Evolutionary conservation across 2,888 invertebrate genomes (phyloP).

Genomic region (Leucophenga maculata): DNA sequence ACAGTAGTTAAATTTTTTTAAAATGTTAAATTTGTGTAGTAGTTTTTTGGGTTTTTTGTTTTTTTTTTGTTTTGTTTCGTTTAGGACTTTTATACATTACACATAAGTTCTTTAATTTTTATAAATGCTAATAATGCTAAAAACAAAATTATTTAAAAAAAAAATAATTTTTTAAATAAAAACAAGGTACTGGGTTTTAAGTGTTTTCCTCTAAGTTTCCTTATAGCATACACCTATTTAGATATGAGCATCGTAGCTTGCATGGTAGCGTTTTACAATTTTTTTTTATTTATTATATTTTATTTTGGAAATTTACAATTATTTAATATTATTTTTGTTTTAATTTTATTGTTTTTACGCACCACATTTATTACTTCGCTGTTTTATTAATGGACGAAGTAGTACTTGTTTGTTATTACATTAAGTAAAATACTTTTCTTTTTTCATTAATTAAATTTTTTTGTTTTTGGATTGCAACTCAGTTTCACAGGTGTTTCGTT

Average conservation of each 20-base stretch:
- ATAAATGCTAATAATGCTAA: constrained; percentile 22
- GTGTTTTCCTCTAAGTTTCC: constrained; percentile 50
- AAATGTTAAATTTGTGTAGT: neutral
- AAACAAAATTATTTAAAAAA: neutral
- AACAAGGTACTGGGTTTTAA: constrained; percentile 71
- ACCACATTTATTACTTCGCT: neutral
- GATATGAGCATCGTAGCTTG: constrained; percentile 42
- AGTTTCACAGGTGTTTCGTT: constrained; percentile 48
- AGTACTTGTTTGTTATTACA: constrained; percentile 6
- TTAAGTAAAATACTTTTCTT: constrained; percentile 45
- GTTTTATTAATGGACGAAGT: constrained; percentile 23
- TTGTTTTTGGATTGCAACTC: constrained; percentile 49
- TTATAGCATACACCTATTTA: constrained; percentile 17
- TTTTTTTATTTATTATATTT: constrained; percentile 41
- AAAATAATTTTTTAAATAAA: constrained; percentile 51
- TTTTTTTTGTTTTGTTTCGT: neutral
- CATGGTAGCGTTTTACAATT: neutral
- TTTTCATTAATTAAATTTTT: neutral
- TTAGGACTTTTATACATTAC: neutral
- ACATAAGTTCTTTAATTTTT: neutral
- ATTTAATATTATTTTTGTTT: constrained; percentile 33
- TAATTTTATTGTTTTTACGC: constrained; percentile 26
- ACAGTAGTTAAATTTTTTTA: constrained; percentile 31
- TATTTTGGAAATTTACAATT: constrained; percentile 33
- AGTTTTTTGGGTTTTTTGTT: neutral